Conservation (phyloP, 2,888 invertebrate genomes). For the Syritta pipiens region DNA sequence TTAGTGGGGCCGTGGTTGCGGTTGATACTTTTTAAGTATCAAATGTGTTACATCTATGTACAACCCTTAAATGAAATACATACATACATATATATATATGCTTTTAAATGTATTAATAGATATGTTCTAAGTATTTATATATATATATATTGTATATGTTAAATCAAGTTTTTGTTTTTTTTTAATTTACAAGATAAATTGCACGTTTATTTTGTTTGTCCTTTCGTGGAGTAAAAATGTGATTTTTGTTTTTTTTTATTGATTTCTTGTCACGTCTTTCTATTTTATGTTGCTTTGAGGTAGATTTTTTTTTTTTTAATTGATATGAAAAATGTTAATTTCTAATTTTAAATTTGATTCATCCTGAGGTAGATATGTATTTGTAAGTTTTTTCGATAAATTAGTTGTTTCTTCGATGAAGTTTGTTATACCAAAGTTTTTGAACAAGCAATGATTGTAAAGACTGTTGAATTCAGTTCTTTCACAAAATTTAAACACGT, state of each 20-base stretch:
- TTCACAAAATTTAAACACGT: too few relatives aligned
- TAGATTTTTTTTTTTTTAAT: constrained; percentile 40
- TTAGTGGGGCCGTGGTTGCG: background rate
- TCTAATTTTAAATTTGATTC: constrained; percentile 8
- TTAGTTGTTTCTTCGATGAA: background rate
- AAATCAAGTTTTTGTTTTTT: constrained; percentile 12
- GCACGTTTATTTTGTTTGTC: constrained; percentile 32
- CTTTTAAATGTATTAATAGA: constrained; percentile 38
- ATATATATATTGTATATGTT: too few relatives aligned
- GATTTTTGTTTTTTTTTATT: background rate
- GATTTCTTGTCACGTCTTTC: constrained; percentile 20
- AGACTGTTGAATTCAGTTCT: too few relatives aligned
- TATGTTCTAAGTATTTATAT: constrained; percentile 42
- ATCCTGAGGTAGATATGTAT: constrained; percentile 52
- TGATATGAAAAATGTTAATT: constrained; percentile 52
- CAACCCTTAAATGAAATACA: constrained; percentile 59
- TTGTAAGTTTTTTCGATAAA: background rate
- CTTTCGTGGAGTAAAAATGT: background rate
- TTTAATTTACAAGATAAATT: constrained; percentile 47
- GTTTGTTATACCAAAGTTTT: too few relatives aligned
- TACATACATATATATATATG: too few relatives aligned
- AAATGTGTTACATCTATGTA: constrained; percentile 53
- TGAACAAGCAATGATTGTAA: too few relatives aligned
- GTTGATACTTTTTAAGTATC: constrained; percentile 62
- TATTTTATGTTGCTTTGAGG: constrained; percentile 41